These are phyloP conservation scores for Lipophrys pholis DNA, from an alignment of 2,113 vertebrate genomes.

Conservation along the genomic window DNA sequence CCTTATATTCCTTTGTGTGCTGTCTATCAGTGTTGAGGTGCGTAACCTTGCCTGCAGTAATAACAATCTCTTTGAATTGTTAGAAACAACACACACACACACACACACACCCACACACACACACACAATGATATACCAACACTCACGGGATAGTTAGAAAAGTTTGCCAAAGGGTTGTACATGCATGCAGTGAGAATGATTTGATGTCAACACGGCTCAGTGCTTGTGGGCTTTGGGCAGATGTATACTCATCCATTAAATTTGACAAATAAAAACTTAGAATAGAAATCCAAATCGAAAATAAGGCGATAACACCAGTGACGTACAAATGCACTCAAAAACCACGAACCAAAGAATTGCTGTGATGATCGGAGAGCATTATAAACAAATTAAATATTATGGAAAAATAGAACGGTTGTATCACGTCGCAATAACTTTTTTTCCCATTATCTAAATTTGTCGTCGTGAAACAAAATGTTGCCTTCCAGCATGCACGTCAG, in stretches of 20 bases:
- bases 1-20: constrained; percentile 25
- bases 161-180: constrained; percentile 15
- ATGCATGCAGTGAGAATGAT: constrained; percentile 1
- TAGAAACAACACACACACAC: constrained; percentile 7
- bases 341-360: constrained; percentile 8
- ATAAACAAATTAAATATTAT: neutral
- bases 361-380: neutral
- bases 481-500: neutral
- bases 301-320: constrained; percentile 13
- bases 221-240: constrained; percentile 28
- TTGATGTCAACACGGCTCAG: constrained; percentile 1
- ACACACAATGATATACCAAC: constrained; percentile 1
- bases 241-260: constrained; percentile 7
- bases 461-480: neutral
- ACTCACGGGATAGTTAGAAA: neutral
- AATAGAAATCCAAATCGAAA: constrained; percentile 25
- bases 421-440: neutral
- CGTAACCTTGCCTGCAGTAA: constrained; percentile 43
- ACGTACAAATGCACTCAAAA: neutral
- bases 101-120: neutral
- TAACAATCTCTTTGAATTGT: constrained; percentile 38
- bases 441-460: neutral
- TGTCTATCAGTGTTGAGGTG: constrained; percentile 9
- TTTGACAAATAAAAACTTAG: constrained; percentile 7
- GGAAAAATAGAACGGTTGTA: neutral